Base-by-base conservation (phyloP, 1,140 invertebrate genomes). In the Centruroides vittatus region DNA sequence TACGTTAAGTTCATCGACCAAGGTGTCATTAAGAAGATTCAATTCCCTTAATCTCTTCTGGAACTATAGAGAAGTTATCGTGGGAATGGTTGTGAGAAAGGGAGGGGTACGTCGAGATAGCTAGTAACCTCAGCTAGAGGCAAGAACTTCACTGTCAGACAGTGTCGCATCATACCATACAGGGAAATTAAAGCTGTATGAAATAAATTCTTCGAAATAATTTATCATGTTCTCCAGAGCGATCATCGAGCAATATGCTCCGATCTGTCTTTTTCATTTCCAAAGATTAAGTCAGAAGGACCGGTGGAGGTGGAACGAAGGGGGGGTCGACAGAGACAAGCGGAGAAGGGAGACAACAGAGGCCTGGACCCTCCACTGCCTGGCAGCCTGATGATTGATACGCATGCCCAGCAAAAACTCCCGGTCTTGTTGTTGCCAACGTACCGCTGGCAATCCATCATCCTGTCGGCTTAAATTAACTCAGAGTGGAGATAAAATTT, bases 191-290 rank as follows among this genome's bases (percentile, higher is more conserved):
- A 62, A 62, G 58, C 61, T 62, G 57, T 62, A 62, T 62, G 61
- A 62, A 62, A 62, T 62, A 62, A 62, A 62, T 62, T 62, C 61
- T 59, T 62, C 34, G 61, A 62, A 62, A 62, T 62, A 62, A 62
- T 62, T 62, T 62, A 62, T 62, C 61, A 62, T 62, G 61, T 62
- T 62, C 59, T 62, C 55, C 54, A 54, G 55, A 51, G 60, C 58
- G 61, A 58, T 62, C 61, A 62, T 50, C 61, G 36, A 55, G 61
- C 61, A 62, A 62, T 62, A 62, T 62, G 61, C 51, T 34, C 61
- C 57, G 57, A 58, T 59, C 61, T 62, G 61, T 62, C 61, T 62
- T 47, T 57, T 62, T 62, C 61, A 58, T 62, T 62, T 62, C 61
- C 61, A 62, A 59, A 62, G 61, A 62, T 62, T 62, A 62, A 62